phyloP scores from a whole-genome alignment of 2,113 vertebrate genomes.

The Indri indri region DNA sequence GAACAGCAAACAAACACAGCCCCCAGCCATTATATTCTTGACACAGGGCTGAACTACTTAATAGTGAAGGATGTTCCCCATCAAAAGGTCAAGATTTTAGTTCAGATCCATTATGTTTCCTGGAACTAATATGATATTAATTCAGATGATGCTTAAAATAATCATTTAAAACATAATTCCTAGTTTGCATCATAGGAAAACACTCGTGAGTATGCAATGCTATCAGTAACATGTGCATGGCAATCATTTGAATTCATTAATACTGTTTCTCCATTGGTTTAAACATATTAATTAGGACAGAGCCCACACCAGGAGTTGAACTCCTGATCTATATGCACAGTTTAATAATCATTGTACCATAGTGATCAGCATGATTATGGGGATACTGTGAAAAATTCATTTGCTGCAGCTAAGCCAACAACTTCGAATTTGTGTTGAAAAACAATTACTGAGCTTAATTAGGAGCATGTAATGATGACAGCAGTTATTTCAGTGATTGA shows the following conservation, averaged over 20 bases:
- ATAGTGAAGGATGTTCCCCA: neutral
- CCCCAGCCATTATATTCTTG: neutral
- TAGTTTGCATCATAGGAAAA: neutral
- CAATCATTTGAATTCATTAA: conserved; percentile 71
- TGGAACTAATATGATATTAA: neutral
- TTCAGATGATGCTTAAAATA: conserved; percentile 31
- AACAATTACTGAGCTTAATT: conserved; percentile 87
- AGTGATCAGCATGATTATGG: conserved; percentile 82
- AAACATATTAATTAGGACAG: conserved; percentile 81
- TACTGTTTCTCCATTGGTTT: conserved; percentile 56
- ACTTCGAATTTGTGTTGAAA: conserved; percentile 85
- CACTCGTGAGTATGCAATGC: neutral
- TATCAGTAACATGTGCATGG: conserved; percentile 54
- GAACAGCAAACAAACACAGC: neutral
- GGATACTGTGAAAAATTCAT: conserved; percentile 83
- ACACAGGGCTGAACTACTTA: neutral
- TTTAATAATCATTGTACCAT: conserved; percentile 81
- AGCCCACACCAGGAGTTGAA: conserved; percentile 76
- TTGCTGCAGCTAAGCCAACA: conserved; percentile 80
- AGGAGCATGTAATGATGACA: conserved; percentile 86
- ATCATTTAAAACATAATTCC: conserved; percentile 29
- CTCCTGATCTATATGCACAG: conserved; percentile 80
- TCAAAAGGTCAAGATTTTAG: conserved; percentile 12
- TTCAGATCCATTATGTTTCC: conserved; percentile 1
- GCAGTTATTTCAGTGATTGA: conserved; percentile 86